Evolutionary conservation across 2,888 invertebrate genomes (phyloP).

Genomic region (Incurvaria masculella): DNA sequence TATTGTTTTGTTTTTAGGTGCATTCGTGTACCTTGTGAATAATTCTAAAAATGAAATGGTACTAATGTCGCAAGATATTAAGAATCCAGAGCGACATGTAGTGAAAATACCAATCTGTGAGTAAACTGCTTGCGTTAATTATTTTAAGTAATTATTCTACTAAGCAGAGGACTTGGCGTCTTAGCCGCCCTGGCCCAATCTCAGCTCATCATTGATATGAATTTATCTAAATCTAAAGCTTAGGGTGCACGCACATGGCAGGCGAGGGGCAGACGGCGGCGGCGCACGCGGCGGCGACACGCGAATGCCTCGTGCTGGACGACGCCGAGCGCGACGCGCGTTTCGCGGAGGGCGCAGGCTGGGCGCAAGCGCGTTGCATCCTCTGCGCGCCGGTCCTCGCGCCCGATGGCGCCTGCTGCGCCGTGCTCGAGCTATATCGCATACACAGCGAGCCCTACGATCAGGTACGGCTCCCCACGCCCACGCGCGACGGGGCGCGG

Average conservation of each 20-base stretch:
- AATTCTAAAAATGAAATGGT: constrained; percentile 51
- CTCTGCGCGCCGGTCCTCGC: constrained; percentile 59
- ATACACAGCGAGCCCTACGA: constrained; percentile 34
- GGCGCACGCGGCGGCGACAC: constrained; percentile 54
- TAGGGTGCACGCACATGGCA: too few relatives aligned
- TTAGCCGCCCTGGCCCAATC: too few relatives aligned
- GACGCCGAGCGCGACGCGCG: constrained; percentile 54
- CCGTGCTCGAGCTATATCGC: constrained; percentile 57
- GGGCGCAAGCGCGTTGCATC: constrained; percentile 56
- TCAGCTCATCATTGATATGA: too few relatives aligned
- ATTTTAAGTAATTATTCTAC: too few relatives aligned
- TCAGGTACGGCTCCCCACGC: constrained; percentile 25
- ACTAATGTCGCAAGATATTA: constrained; percentile 44
- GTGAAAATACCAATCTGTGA: constrained; percentile 56
- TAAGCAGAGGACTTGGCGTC: too few relatives aligned
- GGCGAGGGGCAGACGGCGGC: constrained; percentile 53
- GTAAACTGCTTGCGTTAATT: too few relatives aligned
- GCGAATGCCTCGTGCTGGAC: constrained; percentile 51
- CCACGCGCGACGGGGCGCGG: background rate
- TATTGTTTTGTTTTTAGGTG: constrained; percentile 33
- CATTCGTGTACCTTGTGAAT: constrained; percentile 56
- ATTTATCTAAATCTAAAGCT: too few relatives aligned
- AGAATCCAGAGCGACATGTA: constrained; percentile 45
- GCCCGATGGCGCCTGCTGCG: constrained; percentile 56
- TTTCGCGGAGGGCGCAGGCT: constrained; percentile 55